These are phyloP conservation scores for Stichopus horrens DNA, from an alignment of 53 echinoderm and acorn worm species.

Conservation along the genomic window DNA sequence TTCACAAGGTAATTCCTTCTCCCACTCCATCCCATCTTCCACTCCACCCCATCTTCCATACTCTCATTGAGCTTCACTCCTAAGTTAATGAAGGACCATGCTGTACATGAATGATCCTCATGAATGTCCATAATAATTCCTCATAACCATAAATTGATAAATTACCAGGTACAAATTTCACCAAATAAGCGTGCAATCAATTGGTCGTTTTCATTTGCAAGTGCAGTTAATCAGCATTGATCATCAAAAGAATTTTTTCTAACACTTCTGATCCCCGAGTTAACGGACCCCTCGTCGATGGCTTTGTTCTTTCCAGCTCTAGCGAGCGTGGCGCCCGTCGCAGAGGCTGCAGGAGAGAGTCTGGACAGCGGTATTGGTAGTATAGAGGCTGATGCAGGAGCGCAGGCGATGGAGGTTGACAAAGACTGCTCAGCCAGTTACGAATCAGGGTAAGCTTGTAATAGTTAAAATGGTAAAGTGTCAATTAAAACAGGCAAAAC, in stretches of 20 bases:
- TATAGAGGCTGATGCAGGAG: constrained; percentile 59
- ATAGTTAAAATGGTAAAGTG: too few relatives aligned
- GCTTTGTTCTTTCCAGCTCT: not conserved
- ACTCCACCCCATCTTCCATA: not conserved
- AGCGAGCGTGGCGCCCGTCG: constrained; percentile 43
- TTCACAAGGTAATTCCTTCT: not conserved
- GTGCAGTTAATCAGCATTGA: too few relatives aligned
- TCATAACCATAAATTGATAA: too few relatives aligned
- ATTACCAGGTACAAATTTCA: too few relatives aligned
- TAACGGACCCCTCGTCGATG: not conserved
- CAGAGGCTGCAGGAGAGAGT: constrained; percentile 46
- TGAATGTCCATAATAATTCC: not conserved
- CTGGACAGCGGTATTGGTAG: constrained; percentile 67
- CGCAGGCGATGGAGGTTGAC: constrained; percentile 87
- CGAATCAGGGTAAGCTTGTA: constrained; percentile 29
- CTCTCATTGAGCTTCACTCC: not conserved
- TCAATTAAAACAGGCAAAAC: too few relatives aligned
- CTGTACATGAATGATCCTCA: not conserved
- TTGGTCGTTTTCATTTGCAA: too few relatives aligned
- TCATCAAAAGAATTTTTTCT: too few relatives aligned
- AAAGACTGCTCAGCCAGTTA: constrained; percentile 19
- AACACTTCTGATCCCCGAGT: not conserved
- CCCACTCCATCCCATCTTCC: not conserved
- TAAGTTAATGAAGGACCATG: not conserved
- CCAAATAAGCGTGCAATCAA: too few relatives aligned